Evolutionary conservation across 1,140 invertebrate species (phyloP), one percentile per base, ranked within the genome.

Genomic region (Danaus melanippus): DNA sequence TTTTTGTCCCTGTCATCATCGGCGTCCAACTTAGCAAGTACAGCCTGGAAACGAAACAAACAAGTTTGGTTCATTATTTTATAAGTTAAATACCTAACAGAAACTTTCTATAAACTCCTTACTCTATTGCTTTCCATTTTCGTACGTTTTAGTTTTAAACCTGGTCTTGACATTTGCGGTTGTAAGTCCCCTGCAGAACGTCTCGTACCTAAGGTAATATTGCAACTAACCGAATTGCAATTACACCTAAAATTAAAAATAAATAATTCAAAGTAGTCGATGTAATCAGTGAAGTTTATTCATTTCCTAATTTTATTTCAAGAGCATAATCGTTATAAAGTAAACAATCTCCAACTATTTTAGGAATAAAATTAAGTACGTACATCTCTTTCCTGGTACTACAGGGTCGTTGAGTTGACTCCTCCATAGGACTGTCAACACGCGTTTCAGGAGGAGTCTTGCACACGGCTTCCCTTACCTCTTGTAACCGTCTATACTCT

Each of bases 391-490:
- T 61, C 15, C 59, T 62, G 12, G 53, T 46, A 12, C 44, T 56
- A 0, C 50, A 43, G 3, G 42, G 44, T 8, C 3, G 46, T 17
- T 15, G 39, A 42, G 11, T 17, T 52, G 10, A 12, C 40, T 8
- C 4, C 40, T 32, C 21, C 8, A 39, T 46, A 0, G 62, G 61
- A 45, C 57, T 74, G 17, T 8, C 42, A 8, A 56, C 57, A 15
- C 56, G 60, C 1, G 61, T 60, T 1, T n/a, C 41, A 2, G 48
- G 12, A 0, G 65, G 67, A 1, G 65, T 15, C 45, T 66, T 63
- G 45, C 71, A 83, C 8, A 83, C 75, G 1, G 81, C 76, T 32
- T 84, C 79, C 0, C 78, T 66, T 0, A 79, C 73, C 55, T 83
- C 78, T 53, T 83, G 71, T 32, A 85, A 52, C 0, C 72, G 69